Evolutionary conservation across 1,140 invertebrate species (phyloP), one percentile per base, ranked within the genome.

Genomic region (Lamellibrachia luymesi): DNA sequence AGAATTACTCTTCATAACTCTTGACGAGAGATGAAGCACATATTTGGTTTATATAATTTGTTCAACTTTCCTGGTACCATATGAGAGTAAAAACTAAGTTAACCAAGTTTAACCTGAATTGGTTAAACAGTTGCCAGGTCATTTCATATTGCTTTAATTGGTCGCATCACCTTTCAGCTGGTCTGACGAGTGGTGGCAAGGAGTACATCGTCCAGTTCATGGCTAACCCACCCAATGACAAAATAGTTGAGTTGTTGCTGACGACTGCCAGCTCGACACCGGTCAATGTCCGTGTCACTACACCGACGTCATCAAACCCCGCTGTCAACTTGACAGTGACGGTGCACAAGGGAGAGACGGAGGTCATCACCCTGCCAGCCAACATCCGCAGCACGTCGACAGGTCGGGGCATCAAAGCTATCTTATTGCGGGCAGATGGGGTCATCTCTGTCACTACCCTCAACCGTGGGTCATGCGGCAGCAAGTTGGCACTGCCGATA

Each of bases 401-500:
- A 80, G 64, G 64, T 6, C 64, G 64, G 13, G 64, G 64, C 7
- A 80, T 80, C 64, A 80, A 8, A 80, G 64, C 8, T 4, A 80
- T 80, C 64, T 80, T 80, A 4, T 22, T 80, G 2, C 64, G 64
- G 64, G 64, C 64, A 80, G 64, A 80, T 22, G 64, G 64, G 25
- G 64, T 2, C 64, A 52, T 92, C 92, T 22, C 17, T 64, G 92
- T 92, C 22, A 52, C 27, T 13, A 52, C 51, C 2, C 49, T 92
- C 6, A 92, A 92, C 92, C 92, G 51, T 27, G 92, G 92, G 10
- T 92, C 92, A 25, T 92, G 92, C 50, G 13, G 51, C 7, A 92
- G 92, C 50, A 52, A 50, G 17, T 50, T 92, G 51, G 56, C 27
- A 2, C 92, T 92, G 38, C 92, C 92, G 8, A 10, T 27, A n/a